Evolutionary conservation across 2,113 vertebrate genomes (phyloP), one percentile per base, ranked within the genome.

Genomic region (Ranitomeya imitator): DNA sequence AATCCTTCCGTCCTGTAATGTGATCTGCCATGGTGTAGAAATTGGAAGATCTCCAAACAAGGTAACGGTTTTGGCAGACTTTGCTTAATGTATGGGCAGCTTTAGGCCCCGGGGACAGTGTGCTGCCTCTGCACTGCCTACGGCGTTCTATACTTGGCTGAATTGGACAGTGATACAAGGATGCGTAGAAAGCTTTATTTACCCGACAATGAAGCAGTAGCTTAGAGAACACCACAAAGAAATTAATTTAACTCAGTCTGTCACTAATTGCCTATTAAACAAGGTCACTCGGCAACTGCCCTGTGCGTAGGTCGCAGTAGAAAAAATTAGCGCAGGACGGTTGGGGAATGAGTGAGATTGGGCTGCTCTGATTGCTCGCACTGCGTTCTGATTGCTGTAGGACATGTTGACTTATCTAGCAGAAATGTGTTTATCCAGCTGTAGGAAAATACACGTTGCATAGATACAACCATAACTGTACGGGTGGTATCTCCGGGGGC

Each of bases 351-450:
- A 9, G n/a, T 23, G 14, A 23, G 55, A 59, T 59, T 60, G 57
- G 21, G 4, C 37, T n/a, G 15, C 3, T 19, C 2, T 51, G 60
- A 81, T 81, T 61, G 79, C 55, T 81, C 12, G 79, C 80, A 3
- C 31, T 63, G 12, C 16, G 77, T 79, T 21, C 77, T 79, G 52
- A 79, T 79, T 57, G 54, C 52, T 57, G 77, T 79, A 78, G 19
- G 76, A 57, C 23, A 81, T 45, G 57, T 82, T 45, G 79, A 45
- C 79, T 82, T 82, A 82, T 37, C 55, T 21, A 31, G 16, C 61
- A 61, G 31, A 59, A 82, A 82, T 82, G 79, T 82, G 79, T 16
- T 60, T 81, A 19, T 63, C 59, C 63, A 63, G 57, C 18, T 37
- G 57, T 45, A 37, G 19, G 13, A 60, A 82, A 59, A 31, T 11